phyloP scores from a whole-genome alignment of 2,113 vertebrate genomes.

The Macquaria australasica region DNA sequence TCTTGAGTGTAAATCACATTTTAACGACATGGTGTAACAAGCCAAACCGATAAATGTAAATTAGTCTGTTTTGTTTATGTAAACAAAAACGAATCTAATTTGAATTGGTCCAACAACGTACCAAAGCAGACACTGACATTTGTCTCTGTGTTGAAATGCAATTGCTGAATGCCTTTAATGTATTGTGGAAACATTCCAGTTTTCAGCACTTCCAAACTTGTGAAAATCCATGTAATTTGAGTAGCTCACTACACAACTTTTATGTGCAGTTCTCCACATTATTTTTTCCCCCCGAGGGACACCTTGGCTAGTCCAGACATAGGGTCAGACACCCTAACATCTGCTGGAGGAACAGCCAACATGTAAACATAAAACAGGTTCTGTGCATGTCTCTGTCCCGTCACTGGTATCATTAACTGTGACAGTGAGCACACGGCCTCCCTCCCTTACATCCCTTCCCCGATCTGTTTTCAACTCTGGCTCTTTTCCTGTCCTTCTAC shows the following conservation, averaged over 20 bases:
- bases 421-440: constrained; percentile 2
- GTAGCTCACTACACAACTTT: background rate
- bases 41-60: constrained; percentile 21
- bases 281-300: background rate
- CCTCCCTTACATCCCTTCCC: constrained; percentile 14
- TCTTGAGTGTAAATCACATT: constrained; percentile 30
- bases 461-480: constrained; percentile 9
- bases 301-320: background rate
- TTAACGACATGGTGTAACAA: constrained; percentile 11
- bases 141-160: background rate
- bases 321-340: constrained; percentile 43
- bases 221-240: background rate
- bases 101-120: background rate
- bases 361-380: constrained; percentile 46
- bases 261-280: background rate
- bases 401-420: constrained; percentile 33
- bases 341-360: constrained; percentile 19
- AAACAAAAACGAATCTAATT: constrained; percentile 11
- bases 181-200: background rate
- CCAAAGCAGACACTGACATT: background rate
- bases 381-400: constrained; percentile 7
- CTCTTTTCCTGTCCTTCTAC: background rate
- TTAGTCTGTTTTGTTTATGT: background rate
- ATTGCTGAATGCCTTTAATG: background rate
- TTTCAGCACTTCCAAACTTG: background rate